Evolutionary conservation across 2,797 vertebrate species (phyloP), one percentile per base, ranked within the genome.

Genomic region (Tadarida brasiliensis): DNA sequence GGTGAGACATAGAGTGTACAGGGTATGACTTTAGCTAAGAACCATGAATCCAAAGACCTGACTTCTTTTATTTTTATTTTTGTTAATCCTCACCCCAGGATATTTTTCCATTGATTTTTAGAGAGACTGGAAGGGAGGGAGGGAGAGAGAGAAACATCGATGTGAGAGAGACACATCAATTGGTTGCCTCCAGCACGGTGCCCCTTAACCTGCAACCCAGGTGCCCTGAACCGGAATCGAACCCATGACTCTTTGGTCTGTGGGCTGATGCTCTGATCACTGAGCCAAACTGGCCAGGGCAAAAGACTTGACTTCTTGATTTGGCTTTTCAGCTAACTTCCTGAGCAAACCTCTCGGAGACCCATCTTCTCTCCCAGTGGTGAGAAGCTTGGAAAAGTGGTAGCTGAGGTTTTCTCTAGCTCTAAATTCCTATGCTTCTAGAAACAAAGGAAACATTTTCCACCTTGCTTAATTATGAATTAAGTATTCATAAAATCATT

Each of bases 401-500:
- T 54, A 77, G 39, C 65, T 80, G 71, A 56, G n/a, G 28, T 61
- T 83, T 78, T 56, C 49, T 93, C 82, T 57, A 39, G 15, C 49
- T 92, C 51, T 28, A 11, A 71, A 51, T 77, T 94, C 76, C n/a
- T 65, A 0, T 33, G 17, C 70, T 90, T 77, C 85, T 73, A 57
- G 88, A 68, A 92, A 83, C 61, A 78, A 2, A 59, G 39, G 56
- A 12, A n/a, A 35, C 76, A 63, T 30, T 87, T 28, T 87, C 65
- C 85, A 8, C 4, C 28, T 20, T 16, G 22, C 22, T 78, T 71
- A 56, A 54, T 54, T 93, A 91, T 86, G 35, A 97, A 83, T 90
- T 65, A 89, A 49, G 2, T 47, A 56, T 76, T 76, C 82, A 71
- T 90, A 94, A 88, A 92, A 84, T 68, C 57, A 74, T 1, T 86